phyloP scores from a whole-genome alignment of 1,140 invertebrate species.

The Nasonia giraulti region DNA sequence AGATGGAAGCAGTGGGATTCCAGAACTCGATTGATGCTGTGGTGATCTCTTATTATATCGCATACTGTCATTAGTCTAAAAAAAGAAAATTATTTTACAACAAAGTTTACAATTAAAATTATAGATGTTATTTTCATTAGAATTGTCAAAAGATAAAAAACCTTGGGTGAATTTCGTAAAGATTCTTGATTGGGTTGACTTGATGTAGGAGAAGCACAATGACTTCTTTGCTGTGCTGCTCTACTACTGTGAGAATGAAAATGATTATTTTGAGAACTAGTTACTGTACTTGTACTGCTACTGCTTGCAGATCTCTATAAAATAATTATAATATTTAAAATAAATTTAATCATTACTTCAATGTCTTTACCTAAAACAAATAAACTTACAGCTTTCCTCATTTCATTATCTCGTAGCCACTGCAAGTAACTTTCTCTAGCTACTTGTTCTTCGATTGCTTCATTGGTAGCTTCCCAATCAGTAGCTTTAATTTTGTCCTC shows the following conservation, averaged over 20 bases:
- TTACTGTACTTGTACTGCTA: constrained; percentile 71
- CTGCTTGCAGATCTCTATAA: constrained; percentile 68
- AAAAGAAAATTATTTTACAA: constrained; percentile 23
- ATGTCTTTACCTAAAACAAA: neutral
- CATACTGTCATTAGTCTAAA: constrained; percentile 61
- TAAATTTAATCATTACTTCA: neutral
- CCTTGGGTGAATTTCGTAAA: constrained; percentile 70
- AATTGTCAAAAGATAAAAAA: constrained; percentile 38
- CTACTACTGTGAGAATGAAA: constrained; percentile 69
- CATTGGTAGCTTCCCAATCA: constrained; percentile 95
- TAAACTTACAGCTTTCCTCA: constrained; percentile 74
- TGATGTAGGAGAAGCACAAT: constrained; percentile 66
- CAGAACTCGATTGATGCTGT: constrained; percentile 66
- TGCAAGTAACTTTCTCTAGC: constrained; percentile 93
- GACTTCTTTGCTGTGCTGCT: constrained; percentile 67
- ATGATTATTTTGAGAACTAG: constrained; percentile 70
- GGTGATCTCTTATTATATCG: constrained; percentile 68
- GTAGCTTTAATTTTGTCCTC: constrained; percentile 94
- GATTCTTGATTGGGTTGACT: constrained; percentile 66
- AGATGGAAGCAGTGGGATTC: constrained; percentile 59
- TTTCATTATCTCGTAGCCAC: constrained; percentile 86
- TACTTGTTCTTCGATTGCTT: constrained; percentile 93
- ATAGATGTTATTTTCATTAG: neutral
- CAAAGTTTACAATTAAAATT: constrained; percentile 1
- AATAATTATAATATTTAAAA: neutral